phyloP scores from a whole-genome alignment of 2,797 vertebrate species.

The Coracias cyanogaster region DNA sequence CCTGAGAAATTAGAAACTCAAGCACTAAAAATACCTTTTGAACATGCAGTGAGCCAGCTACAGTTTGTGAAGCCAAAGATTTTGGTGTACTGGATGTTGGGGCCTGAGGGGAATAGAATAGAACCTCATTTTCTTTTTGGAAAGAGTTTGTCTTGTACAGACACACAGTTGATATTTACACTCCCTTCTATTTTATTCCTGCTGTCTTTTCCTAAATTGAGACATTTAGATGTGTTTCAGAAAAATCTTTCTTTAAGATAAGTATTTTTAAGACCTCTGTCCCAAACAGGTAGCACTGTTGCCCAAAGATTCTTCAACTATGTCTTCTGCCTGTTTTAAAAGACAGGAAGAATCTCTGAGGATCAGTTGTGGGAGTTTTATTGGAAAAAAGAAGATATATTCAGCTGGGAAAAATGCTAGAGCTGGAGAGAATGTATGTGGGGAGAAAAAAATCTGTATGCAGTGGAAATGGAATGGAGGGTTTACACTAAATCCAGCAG shows the following conservation, averaged over 20 bases:
- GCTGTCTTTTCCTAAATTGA: background rate
- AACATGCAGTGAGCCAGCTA: background rate
- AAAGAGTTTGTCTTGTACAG: background rate
- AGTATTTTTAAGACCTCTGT: background rate
- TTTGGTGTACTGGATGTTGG: background rate
- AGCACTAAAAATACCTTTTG: background rate
- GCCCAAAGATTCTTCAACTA: background rate
- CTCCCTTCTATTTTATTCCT: background rate
- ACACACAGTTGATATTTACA: background rate
- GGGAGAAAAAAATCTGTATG: background rate
- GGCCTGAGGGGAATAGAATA: background rate
- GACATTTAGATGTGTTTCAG: background rate
- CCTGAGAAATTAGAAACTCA: background rate
- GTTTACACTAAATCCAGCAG: background rate
- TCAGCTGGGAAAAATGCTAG: background rate
- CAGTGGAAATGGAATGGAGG: background rate
- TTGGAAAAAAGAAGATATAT: background rate
- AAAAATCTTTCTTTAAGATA: background rate
- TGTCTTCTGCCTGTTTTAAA: background rate
- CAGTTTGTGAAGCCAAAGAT: background rate
- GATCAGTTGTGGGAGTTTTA: background rate
- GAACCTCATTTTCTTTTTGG: background rate
- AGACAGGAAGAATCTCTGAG: background rate
- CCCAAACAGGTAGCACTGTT: background rate
- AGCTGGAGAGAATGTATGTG: background rate